Percentiles rank a stretch among this genome's conserved stretches.
phyloP scores from a whole-genome alignment of 2,888 invertebrate species.

The Eilema sororculum region DNA sequence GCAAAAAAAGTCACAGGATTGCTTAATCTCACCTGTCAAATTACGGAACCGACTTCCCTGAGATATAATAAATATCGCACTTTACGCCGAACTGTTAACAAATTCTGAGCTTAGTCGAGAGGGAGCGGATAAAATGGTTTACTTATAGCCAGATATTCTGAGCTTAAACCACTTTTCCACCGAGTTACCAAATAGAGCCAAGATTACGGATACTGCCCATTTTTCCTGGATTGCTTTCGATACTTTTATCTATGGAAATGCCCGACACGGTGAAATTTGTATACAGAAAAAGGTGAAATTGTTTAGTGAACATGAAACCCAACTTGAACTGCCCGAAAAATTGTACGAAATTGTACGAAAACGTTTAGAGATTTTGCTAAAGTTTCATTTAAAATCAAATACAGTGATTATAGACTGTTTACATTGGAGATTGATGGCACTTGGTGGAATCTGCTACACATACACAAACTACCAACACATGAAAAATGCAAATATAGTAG shows the following conservation, averaged over 20 bases:
- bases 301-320: not conserved
- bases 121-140: conserved; percentile 29
- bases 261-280: conserved; percentile 12
- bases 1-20: conserved; percentile 11
- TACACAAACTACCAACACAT: no score
- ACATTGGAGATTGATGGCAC: no score
- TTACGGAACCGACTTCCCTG: conserved; percentile 27
- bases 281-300: not conserved
- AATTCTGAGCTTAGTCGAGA: conserved; percentile 26
- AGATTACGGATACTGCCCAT: conserved; percentile 30
- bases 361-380: not conserved
- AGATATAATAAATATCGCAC: conserved; percentile 29
- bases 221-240: conserved; percentile 29
- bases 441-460: no score
- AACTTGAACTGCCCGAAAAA: conserved; percentile 1
- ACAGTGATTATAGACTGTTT: no score
- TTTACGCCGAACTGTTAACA: conserved; percentile 28
- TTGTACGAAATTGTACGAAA: not conserved
- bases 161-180: conserved; percentile 21
- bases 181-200: conserved; percentile 22
- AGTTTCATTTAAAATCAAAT: not conserved
- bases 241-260: conserved; percentile 35
- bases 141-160: conserved; percentile 28
- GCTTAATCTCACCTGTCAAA: conserved; percentile 34
- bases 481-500: no score